Base-by-base conservation (phyloP, 2,888 invertebrate species). In the Epistrophe eligans region DNA sequence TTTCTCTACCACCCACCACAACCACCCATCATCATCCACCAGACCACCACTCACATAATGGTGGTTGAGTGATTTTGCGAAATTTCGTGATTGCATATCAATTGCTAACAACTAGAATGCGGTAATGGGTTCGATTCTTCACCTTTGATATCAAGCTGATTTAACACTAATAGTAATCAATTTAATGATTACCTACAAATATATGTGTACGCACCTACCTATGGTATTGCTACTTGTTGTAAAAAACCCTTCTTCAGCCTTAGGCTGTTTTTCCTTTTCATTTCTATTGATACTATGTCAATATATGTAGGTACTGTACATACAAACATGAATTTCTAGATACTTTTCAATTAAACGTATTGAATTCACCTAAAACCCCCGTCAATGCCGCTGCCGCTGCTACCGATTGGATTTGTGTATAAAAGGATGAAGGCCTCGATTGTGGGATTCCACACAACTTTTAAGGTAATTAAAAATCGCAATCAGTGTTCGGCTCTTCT, bases 401-500 rank as follows among this genome's bases (percentile, higher is more conserved):
- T 7, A 13, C 48, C 4, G 7, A 15, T 58, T 52, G 24, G 40
- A 52, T 17, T 32, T 17, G 62, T 50, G 24, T 24, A 24, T 50
- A n/a, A 15, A 45, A 24, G 28, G 38, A 60, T 28, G 32, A 45
- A 15, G 15, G 45, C 24, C 28, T 40, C 28, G 40, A 52, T 17
- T 48, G 57, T 58, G 52, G 60, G 45, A 45, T 9, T 52, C n/a
- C 50, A 58, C 52, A 35, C 57, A 66, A 79, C 79, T 79, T 76
- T 76, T 76, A 83, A 83, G 83, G 87, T 87, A 83, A 87, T 87
- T 87, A 87, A 87, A 87, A 87, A 87, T 79, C 79, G 73, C 87
- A 87, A 87, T 87, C 87, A 87, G 50, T 43, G 72, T 72, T 66
- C 19, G 13, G 35, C 50, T 50, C 52, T 38, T 24, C 38, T 55